These are phyloP conservation scores for Vidua chalybeata DNA, from an alignment of 2,113 vertebrate genomes.

Conservation along the genomic window DNA sequence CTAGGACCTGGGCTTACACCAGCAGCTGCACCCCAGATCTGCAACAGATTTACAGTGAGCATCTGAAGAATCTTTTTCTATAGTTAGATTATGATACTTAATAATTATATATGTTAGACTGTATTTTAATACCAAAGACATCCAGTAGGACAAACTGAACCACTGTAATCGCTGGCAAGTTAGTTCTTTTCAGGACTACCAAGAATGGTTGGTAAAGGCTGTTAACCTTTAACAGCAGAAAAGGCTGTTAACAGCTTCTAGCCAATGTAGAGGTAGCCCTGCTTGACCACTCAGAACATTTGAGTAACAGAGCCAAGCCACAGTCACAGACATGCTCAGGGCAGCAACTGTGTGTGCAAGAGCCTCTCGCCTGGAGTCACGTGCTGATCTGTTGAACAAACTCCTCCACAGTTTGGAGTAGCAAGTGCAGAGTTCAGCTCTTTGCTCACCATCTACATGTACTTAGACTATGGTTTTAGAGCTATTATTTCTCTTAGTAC, in stretches of 20 bases:
- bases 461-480: not conserved
- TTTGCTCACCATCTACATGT: not conserved
- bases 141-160: not conserved
- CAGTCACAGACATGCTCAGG: not conserved
- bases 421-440: not conserved
- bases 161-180: not conserved
- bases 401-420: not conserved
- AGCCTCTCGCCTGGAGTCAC: not conserved
- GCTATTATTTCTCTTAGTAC: not conserved
- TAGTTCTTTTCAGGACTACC: not conserved
- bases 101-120: too few species aligned
- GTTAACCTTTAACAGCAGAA: not conserved
- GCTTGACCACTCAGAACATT: not conserved
- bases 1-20: constrained; percentile 65
- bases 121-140: not conserved
- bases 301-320: not conserved
- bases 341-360: not conserved
- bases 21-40: constrained; percentile 84
- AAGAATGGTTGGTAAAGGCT: not conserved
- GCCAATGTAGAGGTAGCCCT: not conserved
- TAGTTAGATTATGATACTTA: not conserved
- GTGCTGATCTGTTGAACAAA: not conserved
- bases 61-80: not conserved
- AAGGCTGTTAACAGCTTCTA: not conserved
- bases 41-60: not conserved